Evolutionary conservation across 2,113 vertebrate genomes (phyloP), one percentile per base, ranked within the genome.

Genomic region (Actenoides hombroni): DNA sequence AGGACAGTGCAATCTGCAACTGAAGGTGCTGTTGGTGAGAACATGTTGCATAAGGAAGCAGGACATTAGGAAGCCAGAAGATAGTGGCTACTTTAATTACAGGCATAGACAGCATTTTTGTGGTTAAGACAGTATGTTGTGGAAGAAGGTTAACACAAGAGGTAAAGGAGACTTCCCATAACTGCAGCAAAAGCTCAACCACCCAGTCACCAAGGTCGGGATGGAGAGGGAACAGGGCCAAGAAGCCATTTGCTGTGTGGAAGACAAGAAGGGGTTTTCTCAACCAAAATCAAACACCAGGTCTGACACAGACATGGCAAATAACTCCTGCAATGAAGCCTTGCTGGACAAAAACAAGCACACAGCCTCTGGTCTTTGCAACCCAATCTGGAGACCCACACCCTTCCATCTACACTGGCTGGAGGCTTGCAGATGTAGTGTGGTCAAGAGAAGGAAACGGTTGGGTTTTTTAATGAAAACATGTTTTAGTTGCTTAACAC

Each of bases 1-100:
- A 77, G 8, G 40, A 26, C 56, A 67, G 16, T 35, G 60, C 44
- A 42, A 37, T 10, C 37, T 28, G 9, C 29, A 68, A 1, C 6
- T 29, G 46, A 53, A 70, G 79, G 68, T 10, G 17, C 0, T 57
- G 59, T 5, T 39, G 75, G 65, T 48, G 39, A 71, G 54, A 57
- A 31, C 2, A 15, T 0, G 4, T 13, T 26, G 16, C 28, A 6
- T 1, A 31, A 10, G 15, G 42, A 83, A 79, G 44, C 4, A 84
- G 56, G 49, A 29, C 15, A 21, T 15, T 8, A 7, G 33, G 78
- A 44, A 51, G 51, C 11, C 40, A 83, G 46, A 42, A 75, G 29
- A 11, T 8, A 61, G 40, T 0, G 1, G 8, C 24, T 73, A 35
- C 64, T 79, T 51, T 51, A 56, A 67, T 31, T 37, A 60, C 23